Percentiles rank a stretch among this genome's conserved stretches.
These are phyloP conservation scores for Myioborus miniatus DNA, from an alignment of 2,797 vertebrate species.

Conservation along the genomic window DNA sequence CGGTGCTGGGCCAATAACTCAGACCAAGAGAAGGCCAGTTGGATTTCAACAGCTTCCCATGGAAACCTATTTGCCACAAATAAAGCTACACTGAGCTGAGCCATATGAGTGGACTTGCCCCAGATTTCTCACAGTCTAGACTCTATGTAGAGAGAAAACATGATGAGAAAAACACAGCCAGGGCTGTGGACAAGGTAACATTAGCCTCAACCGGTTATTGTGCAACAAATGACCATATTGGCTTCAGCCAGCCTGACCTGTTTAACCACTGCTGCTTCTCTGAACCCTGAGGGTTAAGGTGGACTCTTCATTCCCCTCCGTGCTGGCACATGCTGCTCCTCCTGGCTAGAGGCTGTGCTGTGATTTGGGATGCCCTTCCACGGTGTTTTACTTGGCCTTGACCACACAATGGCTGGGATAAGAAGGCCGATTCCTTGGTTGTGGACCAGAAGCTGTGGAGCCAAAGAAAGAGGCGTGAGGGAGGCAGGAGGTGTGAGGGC, in stretches of 20 bases:
- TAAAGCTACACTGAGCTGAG: neutral
- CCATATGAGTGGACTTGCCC: neutral
- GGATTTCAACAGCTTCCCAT: neutral
- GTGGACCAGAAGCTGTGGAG: neutral
- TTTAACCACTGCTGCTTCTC: neutral
- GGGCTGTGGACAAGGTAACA: neutral
- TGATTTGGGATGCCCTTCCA: neutral
- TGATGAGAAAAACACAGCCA: slow-evolving; percentile 32
- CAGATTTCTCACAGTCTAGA: slow-evolving; percentile 27
- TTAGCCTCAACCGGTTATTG: neutral
- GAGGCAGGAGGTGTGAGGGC: fast-evolving
- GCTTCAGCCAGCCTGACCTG: neutral
- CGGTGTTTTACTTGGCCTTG: fast-evolving
- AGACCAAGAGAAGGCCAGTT: neutral
- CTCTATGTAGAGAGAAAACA: neutral
- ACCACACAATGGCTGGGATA: fast-evolving
- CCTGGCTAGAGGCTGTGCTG: neutral
- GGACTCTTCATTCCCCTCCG: neutral
- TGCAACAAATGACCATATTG: neutral
- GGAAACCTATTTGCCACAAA: neutral
- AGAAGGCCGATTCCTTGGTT: neutral
- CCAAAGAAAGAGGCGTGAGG: neutral
- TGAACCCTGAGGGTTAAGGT: fast-evolving
- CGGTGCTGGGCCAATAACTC: neutral
- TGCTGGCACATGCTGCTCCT: neutral